Base-by-base conservation (phyloP, 1,140 invertebrate genomes). In the Sinella curviseta region DNA sequence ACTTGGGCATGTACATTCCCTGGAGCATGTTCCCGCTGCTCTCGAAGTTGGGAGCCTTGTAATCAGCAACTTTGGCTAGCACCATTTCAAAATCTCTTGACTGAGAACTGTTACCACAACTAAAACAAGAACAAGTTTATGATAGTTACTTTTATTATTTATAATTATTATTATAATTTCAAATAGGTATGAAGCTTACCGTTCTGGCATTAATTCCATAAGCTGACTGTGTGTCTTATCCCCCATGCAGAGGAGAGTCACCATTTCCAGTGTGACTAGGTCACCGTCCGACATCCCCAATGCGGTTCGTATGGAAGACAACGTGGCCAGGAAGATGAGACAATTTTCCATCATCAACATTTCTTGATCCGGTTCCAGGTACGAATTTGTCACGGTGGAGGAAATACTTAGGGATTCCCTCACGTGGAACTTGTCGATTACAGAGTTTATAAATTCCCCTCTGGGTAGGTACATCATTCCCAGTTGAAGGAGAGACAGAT, bases 191-290 rank as follows among this genome's bases (percentile, higher is more conserved):
- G n/a, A n/a, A n/a, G n/a, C n/a, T n/a, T n/a, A n/a, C 31, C 95
- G 90, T 88, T 98, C 96, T 0, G 97, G 97, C 93, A 98, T 96
- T 35, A 96, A 87, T 86, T 98, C 96, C 87, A 97, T 93, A 26
- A 98, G 88, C 86, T 98, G 96, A 83, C 94, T 97, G 87, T 98
- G 96, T 0, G 96, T 98, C 87, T 97, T 95, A 87, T 98, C 96
- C 65, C 92, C 92, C 87, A 97, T 96, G 84, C 95, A 96, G 57
- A 98, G 88, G 31, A 98, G 87, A 1, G 95, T 95, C 17, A 96
- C 93, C 90, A 99, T 97, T 90, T 99, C 97, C 77, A 97, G 88
- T 67, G 94, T 90, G 3, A 94, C 94, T 83, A 94, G 89, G 0
- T 92, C 91, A 76, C 90, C 87, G 83, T 93, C 92, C 83, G 89